Evolutionary conservation across 2,113 vertebrate species (phyloP).

Genomic region (Haemorhous mexicanus): DNA sequence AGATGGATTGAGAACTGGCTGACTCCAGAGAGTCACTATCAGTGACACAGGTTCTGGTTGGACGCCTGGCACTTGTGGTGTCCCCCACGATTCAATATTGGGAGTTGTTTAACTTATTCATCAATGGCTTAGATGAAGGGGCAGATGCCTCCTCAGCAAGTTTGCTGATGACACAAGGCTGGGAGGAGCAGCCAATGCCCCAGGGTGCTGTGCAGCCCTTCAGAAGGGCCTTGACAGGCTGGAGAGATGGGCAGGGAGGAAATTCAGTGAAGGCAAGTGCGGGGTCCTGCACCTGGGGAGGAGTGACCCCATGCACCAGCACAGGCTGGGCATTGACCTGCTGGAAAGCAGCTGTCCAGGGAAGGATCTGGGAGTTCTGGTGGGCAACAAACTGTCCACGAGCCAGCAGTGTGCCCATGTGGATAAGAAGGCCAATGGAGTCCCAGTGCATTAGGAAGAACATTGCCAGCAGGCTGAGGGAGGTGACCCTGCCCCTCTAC

Average conservation of each 20-base stretch:
- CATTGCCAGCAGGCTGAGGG: too few species aligned
- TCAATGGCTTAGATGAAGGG: neutral
- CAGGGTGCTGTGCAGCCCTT: neutral
- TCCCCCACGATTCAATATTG: neutral
- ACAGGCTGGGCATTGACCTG: neutral
- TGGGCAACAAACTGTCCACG: neutral
- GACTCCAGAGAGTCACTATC: accelerated
- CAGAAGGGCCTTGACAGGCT: neutral
- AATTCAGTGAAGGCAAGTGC: neutral
- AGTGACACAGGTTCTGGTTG: neutral
- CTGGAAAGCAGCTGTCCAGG: neutral
- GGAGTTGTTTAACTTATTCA: neutral
- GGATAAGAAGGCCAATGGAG: too few species aligned
- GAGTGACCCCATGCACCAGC: neutral
- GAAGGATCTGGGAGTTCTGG: neutral
- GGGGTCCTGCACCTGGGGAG: neutral
- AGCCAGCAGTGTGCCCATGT: neutral
- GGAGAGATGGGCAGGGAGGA: neutral
- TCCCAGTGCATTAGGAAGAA: too few species aligned
- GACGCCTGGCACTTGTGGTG: neutral
- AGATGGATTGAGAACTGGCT: neutral
- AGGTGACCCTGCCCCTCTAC: neutral
- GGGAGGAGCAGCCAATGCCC: neutral
- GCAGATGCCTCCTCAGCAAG: neutral
- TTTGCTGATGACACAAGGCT: neutral